These are phyloP conservation scores for Colletes latitarsis DNA, from an alignment of 1,140 invertebrate genomes.

Conservation along the genomic window DNA sequence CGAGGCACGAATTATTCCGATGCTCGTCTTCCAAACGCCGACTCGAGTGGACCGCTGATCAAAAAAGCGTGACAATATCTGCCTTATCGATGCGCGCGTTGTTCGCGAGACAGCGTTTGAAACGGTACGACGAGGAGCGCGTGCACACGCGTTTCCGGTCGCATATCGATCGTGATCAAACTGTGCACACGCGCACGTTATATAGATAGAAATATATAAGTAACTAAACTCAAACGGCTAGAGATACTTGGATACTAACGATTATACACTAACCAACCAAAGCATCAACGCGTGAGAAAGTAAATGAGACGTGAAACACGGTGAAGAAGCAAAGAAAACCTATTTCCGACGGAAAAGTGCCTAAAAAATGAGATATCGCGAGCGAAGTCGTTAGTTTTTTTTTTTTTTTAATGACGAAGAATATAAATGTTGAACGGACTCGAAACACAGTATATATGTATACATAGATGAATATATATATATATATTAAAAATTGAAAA, in stretches of 20 bases:
- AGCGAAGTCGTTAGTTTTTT: constrained; percentile 52
- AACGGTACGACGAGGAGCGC: constrained; percentile 20
- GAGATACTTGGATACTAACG: background rate
- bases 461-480: background rate
- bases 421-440: constrained; percentile 23
- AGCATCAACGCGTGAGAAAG: constrained; percentile 48
- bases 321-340: constrained; percentile 12
- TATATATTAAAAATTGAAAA: too few species aligned
- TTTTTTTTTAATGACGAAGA: constrained; percentile 39
- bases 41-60: too few species aligned
- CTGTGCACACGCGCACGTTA: background rate
- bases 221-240: background rate
- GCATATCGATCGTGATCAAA: background rate
- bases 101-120: background rate
- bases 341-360: constrained; percentile 58
- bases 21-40: background rate
- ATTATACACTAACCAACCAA: constrained; percentile 60
- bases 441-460: background rate
- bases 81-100: background rate
- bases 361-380: constrained; percentile 44
- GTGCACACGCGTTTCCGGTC: background rate
- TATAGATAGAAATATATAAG: constrained; percentile 2
- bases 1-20: background rate
- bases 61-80: constrained; percentile 12
- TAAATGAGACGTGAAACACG: constrained; percentile 24